Evolutionary conservation across 2,113 vertebrate genomes (phyloP).

Genomic region (Myxocyprinus asiaticus): DNA sequence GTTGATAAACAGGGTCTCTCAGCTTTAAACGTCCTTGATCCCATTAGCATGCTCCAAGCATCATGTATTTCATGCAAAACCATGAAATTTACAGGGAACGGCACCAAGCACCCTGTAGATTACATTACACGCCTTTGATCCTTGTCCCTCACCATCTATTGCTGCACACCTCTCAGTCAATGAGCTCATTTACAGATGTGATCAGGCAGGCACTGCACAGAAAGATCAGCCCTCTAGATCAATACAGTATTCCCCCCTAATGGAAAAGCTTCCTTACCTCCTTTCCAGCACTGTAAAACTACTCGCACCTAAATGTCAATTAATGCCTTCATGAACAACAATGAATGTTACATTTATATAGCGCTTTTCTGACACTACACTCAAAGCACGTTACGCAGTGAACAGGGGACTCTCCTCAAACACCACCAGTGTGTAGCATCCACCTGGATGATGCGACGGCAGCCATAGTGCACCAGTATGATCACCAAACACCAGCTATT

Average conservation of each 20-base stretch:
- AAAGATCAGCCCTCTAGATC: slow-evolving; percentile 22
- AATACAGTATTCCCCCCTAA: slow-evolving; percentile 20
- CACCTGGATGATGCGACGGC: too few species aligned
- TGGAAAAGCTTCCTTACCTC: slow-evolving; percentile 9
- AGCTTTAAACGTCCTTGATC: slow-evolving; percentile 9
- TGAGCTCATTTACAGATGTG: slow-evolving; percentile 28
- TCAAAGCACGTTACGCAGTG: not conserved
- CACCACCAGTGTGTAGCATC: too few species aligned
- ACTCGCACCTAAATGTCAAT: slow-evolving; percentile 21
- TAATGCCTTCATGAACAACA: too few species aligned
- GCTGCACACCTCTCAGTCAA: not conserved
- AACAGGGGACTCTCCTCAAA: not conserved
- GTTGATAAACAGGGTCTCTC: slow-evolving; percentile 6
- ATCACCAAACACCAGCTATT: too few species aligned
- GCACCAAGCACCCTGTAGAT: slow-evolving; percentile 4
- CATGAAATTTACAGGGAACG: not conserved
- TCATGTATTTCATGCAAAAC: not conserved
- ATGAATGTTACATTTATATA: not conserved
- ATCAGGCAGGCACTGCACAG: slow-evolving; percentile 12
- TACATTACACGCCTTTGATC: slow-evolving; percentile 29
- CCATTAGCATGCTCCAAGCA: slow-evolving; percentile 3
- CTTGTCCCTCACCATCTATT: not conserved
- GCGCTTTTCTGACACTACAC: not conserved
- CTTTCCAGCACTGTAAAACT: slow-evolving; percentile 10
- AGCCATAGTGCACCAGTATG: too few species aligned